Evolutionary conservation across 2,888 invertebrate genomes (phyloP).

Genomic region (Acrobasis consociella): DNA sequence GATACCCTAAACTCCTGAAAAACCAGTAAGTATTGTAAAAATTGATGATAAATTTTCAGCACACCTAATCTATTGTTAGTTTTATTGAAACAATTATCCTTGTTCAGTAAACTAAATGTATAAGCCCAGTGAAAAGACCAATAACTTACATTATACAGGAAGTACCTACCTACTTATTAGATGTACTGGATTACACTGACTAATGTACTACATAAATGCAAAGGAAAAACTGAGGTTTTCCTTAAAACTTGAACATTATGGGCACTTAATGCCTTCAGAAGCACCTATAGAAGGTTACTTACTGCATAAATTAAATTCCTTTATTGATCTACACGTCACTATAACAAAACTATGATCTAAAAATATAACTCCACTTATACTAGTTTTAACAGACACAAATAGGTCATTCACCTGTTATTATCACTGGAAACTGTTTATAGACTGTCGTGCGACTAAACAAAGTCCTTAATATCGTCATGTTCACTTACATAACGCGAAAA

Average conservation of each 20-base stretch:
- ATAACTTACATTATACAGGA: not conserved
- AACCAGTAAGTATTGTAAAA: too few relatives aligned
- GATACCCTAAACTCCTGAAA: too few relatives aligned
- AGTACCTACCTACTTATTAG: too few relatives aligned
- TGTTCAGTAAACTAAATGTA: not conserved
- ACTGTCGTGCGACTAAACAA: slow-evolving; percentile 48
- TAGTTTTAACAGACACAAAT: slow-evolving; percentile 1
- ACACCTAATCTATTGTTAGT: too few relatives aligned
- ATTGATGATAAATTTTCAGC: too few relatives aligned
- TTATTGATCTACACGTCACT: slow-evolving; percentile 10
- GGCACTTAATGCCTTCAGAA: too few relatives aligned
- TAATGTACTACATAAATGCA: too few relatives aligned
- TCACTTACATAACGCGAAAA: slow-evolving; percentile 61
- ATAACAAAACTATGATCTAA: not conserved
- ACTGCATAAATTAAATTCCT: not conserved
- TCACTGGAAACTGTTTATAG: slow-evolving; percentile 43
- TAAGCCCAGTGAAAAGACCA: not conserved
- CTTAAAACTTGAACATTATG: not conserved
- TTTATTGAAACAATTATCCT: too few relatives aligned
- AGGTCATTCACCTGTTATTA: slow-evolving; percentile 59
- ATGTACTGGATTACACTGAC: too few relatives aligned
- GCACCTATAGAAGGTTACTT: not conserved
- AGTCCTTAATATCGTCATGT: slow-evolving; percentile 56
- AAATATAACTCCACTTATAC: not conserved
- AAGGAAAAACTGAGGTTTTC: not conserved